Percentiles rank a stretch among this genome's conserved stretches.
phyloP scores from a whole-genome alignment of 2,888 invertebrate species.

The Siphonodentalium dalli region DNA sequence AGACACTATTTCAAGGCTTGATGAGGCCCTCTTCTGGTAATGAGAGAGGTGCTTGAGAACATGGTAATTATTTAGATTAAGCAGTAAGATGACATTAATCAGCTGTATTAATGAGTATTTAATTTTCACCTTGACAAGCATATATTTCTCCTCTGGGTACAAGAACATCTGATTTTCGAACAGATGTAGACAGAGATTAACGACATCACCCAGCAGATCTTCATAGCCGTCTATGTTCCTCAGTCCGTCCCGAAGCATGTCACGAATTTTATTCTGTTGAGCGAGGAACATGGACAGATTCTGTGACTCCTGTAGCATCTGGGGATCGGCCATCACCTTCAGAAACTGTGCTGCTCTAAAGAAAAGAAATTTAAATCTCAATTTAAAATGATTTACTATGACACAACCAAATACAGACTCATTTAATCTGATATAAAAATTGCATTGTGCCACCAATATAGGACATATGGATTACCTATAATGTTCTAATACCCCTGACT shows the following conservation, averaged over 20 bases:
- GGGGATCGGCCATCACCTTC: conserved; percentile 97
- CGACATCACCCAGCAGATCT: conserved; percentile 94
- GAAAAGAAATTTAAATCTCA: not conserved
- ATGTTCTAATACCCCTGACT: too few relatives aligned
- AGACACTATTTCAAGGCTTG: too few relatives aligned
- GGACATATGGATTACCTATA: too few relatives aligned
- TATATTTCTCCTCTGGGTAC: conserved; percentile 95
- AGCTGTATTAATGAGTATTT: too few relatives aligned
- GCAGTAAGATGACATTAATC: too few relatives aligned
- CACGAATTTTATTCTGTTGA: conserved; percentile 97
- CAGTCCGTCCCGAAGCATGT: conserved; percentile 91
- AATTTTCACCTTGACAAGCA: conserved; percentile 89
- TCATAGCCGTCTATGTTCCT: conserved; percentile 80
- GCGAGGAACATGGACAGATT: conserved; percentile 99
- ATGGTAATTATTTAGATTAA: not conserved
- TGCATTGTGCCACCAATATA: too few relatives aligned
- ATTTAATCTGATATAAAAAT: too few relatives aligned
- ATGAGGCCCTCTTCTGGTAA: too few relatives aligned
- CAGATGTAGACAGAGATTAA: conserved; percentile 97
- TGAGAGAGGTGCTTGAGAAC: too few relatives aligned
- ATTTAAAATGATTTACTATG: too few relatives aligned
- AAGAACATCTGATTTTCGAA: conserved; percentile 96
- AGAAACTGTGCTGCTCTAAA: conserved; percentile 93
- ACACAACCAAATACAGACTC: too few relatives aligned
- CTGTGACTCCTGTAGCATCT: conserved; percentile 96